phyloP scores from a whole-genome alignment of 2,113 vertebrate species.

The Pitta sordida region DNA sequence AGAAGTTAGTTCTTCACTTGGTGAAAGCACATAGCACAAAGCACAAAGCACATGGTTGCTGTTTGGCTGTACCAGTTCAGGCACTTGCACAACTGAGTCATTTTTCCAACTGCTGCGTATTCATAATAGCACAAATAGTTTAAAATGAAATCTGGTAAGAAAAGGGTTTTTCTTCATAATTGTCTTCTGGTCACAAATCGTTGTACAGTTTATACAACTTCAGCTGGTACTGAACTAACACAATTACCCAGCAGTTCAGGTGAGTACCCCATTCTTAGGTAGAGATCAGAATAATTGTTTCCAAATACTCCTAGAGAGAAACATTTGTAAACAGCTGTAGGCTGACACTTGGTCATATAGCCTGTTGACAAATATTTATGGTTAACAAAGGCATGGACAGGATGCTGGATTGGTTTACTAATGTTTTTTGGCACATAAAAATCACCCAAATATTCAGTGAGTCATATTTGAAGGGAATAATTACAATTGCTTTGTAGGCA shows the following conservation, averaged over 20 bases:
- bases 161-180: neutral
- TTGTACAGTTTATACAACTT: neutral
- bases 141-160: neutral
- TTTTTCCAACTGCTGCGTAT: neutral
- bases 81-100: neutral
- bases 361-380: slow-evolving; percentile 18
- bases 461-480: neutral
- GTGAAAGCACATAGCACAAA: no score
- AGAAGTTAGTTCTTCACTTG: neutral
- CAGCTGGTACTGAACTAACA: neutral
- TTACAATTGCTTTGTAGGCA: neutral
- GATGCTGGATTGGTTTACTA: neutral
- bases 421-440: neutral
- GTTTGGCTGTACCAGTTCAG: neutral
- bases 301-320: neutral
- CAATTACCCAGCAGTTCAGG: neutral
- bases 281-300: neutral
- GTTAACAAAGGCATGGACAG: neutral
- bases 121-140: neutral
- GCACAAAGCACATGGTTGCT: neutral
- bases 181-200: neutral
- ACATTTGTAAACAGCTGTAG: neutral
- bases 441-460: neutral
- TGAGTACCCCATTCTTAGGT: neutral
- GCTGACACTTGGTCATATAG: neutral